Evolutionary conservation across 30 jellyfish, hydroid and myxozoan genomes (phyloP), one percentile per base, ranked within the genome.

Genomic region (Aurelia coerulea): DNA sequence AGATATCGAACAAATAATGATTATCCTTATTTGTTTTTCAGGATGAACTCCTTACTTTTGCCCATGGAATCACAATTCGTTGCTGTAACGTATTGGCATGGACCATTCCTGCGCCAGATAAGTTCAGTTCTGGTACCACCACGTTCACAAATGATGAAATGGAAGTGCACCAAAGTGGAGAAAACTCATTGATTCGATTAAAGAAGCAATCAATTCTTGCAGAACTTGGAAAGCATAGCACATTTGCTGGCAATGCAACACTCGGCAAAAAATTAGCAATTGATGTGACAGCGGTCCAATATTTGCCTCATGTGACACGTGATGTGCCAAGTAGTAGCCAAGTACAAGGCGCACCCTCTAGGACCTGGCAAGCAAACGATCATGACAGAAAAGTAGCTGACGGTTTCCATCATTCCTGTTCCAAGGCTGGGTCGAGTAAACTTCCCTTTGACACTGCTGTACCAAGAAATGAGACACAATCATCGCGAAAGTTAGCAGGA

Each of bases 181-280:
- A 29, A 11, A 54, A 32, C 10, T 79, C 89, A 32, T 18, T 79
- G 74, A 52, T 79, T 5, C 75, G 81, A 14, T 18, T 77, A 37
- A 66, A 79, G 58, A 50, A 29, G 80, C 39, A 65, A 6, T 34
- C 80, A 3, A 4, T 29, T 5, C 29, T 63, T 17, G 73, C 18
- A 6, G 8, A 23, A 7, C 67, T 63, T 35, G 88, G 79, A 63
- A 58, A 78, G 79, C 62, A 79, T 53, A 79, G 89, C 51, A 79
- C 62, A n/a, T 79, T 79, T 79, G 89, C 89, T 6, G 89, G 81
- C 31, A 79, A 79, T 65, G 80, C 80, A 52, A 79, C 66, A 67
- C 39, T 79, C 46, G 15, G 79, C 17, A 65, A 64, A 34, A 74
- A 79, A 37, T 16, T 64, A 18, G 89, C 80, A 70, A 1, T 79